Percentiles rank a stretch among this genome's conserved stretches.
Conservation (phyloP, 2,888 invertebrate genomes). For the Pandemis corylana region DNA sequence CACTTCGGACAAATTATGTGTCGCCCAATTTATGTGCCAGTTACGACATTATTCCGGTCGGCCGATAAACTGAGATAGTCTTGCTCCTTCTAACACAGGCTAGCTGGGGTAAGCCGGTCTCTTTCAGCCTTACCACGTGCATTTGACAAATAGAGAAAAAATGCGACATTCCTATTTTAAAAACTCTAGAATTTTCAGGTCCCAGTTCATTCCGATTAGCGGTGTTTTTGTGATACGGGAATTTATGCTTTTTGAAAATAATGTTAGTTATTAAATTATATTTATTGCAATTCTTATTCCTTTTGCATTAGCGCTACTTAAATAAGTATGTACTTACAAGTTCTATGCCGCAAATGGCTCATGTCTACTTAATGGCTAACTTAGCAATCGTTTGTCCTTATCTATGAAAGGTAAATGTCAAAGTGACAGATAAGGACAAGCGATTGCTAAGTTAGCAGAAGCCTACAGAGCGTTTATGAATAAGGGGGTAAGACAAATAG, state of each 20-base stretch:
- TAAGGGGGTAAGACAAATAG: too few species aligned
- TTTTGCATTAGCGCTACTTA: too few species aligned
- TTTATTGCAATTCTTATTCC: too few species aligned
- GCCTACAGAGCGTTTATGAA: too few species aligned
- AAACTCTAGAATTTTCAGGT: background rate
- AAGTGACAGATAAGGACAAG: too few species aligned
- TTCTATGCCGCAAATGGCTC: too few species aligned
- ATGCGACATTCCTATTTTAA: constrained; percentile 8
- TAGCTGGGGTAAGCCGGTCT: background rate
- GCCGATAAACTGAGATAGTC: background rate
- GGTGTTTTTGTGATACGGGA: background rate
- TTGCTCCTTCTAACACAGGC: background rate
- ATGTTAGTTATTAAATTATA: too few species aligned
- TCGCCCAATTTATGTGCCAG: constrained; percentile 16
- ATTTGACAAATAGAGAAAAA: constrained; percentile 8
- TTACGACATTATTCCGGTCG: constrained; percentile 4
- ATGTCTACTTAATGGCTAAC: too few species aligned
- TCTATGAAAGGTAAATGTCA: too few species aligned
- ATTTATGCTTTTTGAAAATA: background rate
- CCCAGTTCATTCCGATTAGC: background rate
- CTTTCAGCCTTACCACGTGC: background rate
- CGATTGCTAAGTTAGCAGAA: too few species aligned
- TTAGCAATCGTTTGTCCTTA: too few species aligned
- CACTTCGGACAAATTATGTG: constrained; percentile 18
- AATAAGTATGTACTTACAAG: too few species aligned